phyloP scores from a whole-genome alignment of 2,888 invertebrate species.

The Noctua janthe region DNA sequence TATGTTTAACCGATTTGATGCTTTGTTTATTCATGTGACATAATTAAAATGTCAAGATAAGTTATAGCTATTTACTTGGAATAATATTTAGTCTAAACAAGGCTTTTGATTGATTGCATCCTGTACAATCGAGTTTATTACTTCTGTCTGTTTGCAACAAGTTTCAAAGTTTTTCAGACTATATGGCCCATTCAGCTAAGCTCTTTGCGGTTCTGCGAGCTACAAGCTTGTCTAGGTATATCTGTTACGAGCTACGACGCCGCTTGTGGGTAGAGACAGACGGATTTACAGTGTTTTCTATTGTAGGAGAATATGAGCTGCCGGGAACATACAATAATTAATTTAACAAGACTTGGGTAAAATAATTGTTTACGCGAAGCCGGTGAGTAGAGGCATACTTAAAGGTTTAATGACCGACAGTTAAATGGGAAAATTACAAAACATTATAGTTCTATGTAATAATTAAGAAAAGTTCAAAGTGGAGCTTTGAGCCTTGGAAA shows the following conservation, averaged over 20 bases:
- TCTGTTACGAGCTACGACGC: not conserved
- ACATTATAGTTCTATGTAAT: not conserved
- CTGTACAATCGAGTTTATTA: not conserved
- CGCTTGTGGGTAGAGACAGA: not conserved
- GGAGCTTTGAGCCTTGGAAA: not conserved
- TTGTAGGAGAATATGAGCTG: not conserved
- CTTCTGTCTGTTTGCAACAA: not conserved
- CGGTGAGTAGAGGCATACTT: not conserved
- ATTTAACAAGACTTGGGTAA: conserved; percentile 7
- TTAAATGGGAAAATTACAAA: not conserved
- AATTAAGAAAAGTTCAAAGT: not conserved
- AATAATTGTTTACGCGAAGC: conserved; percentile 18
- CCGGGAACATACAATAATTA: conserved; percentile 5
- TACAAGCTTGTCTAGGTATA: conserved; percentile 1
- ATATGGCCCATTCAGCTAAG: not conserved
- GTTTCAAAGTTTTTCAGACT: conserved; percentile 1
- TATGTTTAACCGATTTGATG: conserved; percentile 52
- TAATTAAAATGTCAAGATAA: conserved; percentile 58
- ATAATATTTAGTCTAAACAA: conserved; percentile 17
- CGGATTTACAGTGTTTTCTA: conserved; percentile 16
- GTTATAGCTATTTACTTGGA: conserved; percentile 25
- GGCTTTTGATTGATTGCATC: conserved; percentile 13
- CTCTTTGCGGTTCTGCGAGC: not conserved
- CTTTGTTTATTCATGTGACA: conserved; percentile 66
- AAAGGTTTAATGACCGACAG: conserved; percentile 10